Conservation (phyloP, 2,113 vertebrate genomes). For the Sinocyclocheilus anshuiensis region DNA sequence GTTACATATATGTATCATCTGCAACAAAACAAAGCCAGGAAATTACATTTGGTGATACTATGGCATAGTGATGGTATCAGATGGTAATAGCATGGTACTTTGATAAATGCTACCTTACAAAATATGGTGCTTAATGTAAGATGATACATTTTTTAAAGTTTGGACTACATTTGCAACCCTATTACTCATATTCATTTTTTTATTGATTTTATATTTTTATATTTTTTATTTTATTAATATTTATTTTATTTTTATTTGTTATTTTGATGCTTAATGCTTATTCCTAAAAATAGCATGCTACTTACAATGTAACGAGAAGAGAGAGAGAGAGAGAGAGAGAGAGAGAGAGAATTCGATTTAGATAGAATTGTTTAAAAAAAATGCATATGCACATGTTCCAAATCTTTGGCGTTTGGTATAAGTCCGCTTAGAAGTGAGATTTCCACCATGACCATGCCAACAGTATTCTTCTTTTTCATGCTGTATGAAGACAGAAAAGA, state of each 20-base stretch:
- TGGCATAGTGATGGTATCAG: too few species aligned
- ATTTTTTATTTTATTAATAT: neutral
- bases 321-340: too few species aligned
- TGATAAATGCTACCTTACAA: neutral
- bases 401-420: slow-evolving; percentile 67
- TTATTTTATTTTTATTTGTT: too few species aligned
- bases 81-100: neutral
- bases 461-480: slow-evolving; percentile 42
- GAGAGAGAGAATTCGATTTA: too few species aligned
- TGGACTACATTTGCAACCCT: neutral
- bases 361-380: too few species aligned
- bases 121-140: neutral
- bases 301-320: neutral
- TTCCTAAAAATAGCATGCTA: neutral
- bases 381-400: slow-evolving; percentile 65
- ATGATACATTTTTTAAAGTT: neutral
- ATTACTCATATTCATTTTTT: too few species aligned
- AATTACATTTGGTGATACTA: neutral
- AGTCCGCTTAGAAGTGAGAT: slow-evolving; percentile 75
- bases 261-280: neutral
- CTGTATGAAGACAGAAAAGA: slow-evolving; percentile 37
- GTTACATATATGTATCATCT: neutral
- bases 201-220: neutral
- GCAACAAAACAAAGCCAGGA: neutral
- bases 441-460: slow-evolving; percentile 76